Evolutionary conservation across 2,888 invertebrate genomes (phyloP), one percentile per base, ranked within the genome.

Genomic region (Ophonus ardosiacus): DNA sequence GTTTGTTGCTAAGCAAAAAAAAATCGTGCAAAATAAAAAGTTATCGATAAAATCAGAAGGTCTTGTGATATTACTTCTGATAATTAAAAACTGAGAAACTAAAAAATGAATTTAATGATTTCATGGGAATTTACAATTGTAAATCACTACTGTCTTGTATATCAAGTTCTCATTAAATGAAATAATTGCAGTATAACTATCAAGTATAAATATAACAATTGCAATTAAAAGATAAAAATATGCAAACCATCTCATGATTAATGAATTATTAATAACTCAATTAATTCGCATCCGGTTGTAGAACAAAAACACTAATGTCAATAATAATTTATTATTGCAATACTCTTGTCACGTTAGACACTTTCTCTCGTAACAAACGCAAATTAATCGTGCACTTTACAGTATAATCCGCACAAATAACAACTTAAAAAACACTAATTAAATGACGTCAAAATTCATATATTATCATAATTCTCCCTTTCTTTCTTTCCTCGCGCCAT

Each of bases 401-500:
- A 43, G 43, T 31, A n/a, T 51, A 43, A 74, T 74, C 43, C 51
- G 43, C 40, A 38, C 17, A 68, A 68, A 68, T 68, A 68, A 68
- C 68, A 38, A 68, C 68, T 68, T 63, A 74, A 74, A 74, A 74
- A 74, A 74, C 71, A 74, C 43, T 43, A 74, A 74, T 74, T 74
- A 43, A 74, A 10, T 74, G 71, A 74, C 43, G 71, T 40, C 40
- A 74, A 74, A 74, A 74, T 74, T 74, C 40, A 74, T 43, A 74
- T 13, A 74, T 74, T 68, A 68, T 68, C 68, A 43, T 74, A 43
- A 43, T 74, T 74, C 17, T 43, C 18, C 71, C 71, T 74, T 74
- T 74, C 71, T 0, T 74, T 40, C 43, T 74, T 74, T 74, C 43
- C 71, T 74, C 71, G 43, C 18, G 15, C 10, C 71, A 17, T 40